phyloP scores from a whole-genome alignment of 2,113 vertebrate genomes.

The Ifrita kowaldi region DNA sequence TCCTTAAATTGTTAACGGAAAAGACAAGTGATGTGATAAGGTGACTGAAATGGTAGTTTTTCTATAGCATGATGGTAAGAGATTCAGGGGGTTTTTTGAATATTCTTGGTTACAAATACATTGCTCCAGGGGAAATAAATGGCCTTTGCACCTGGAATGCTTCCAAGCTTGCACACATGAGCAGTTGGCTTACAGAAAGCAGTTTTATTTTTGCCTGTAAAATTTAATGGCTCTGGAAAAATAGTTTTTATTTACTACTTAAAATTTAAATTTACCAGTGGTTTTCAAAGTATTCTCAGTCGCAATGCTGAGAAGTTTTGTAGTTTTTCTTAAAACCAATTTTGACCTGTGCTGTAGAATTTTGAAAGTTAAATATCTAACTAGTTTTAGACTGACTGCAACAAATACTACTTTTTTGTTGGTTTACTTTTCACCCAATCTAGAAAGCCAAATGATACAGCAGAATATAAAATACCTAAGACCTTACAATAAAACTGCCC shows the following conservation, averaged over 20 bases:
- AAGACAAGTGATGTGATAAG: not conserved
- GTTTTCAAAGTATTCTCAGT: not conserved
- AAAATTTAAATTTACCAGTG: not conserved
- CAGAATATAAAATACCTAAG: not conserved
- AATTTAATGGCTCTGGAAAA: not conserved
- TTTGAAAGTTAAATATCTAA: not conserved
- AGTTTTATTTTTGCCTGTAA: not conserved
- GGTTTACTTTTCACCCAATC: not conserved
- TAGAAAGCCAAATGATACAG: not conserved
- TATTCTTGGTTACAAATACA: not conserved
- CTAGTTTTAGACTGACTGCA: not conserved
- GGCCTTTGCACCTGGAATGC: not conserved
- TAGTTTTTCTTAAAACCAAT: not conserved
- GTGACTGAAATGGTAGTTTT: not conserved
- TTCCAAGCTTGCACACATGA: not conserved
- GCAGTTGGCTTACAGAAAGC: not conserved
- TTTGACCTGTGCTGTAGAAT: not conserved
- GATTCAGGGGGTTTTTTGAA: not conserved
- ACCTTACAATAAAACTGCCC: not conserved
- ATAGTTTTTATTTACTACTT: not conserved
- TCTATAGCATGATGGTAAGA: not conserved
- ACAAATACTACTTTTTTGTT: not conserved
- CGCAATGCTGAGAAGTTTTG: not conserved
- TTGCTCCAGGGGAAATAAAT: not conserved
- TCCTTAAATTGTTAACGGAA: not conserved